Percentiles rank a stretch among this genome's conserved stretches.
These are phyloP conservation scores for Buteo buteo DNA, from an alignment of 2,113 vertebrate species.

Conservation along the genomic window DNA sequence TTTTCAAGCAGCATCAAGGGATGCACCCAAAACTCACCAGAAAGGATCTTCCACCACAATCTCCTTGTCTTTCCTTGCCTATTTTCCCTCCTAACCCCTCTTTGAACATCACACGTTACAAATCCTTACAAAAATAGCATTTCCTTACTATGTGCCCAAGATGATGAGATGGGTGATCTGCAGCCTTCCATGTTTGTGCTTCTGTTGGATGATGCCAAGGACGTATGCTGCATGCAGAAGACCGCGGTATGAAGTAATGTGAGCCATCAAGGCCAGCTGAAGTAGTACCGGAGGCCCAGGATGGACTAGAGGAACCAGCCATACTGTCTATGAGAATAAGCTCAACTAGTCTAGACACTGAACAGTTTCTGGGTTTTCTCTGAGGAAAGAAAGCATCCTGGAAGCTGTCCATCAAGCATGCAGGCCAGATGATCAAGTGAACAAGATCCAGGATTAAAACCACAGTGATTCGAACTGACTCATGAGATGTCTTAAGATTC, in stretches of 20 bases:
- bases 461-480: neutral
- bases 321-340: neutral
- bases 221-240: neutral
- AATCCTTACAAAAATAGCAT: neutral
- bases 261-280: neutral
- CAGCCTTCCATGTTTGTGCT: neutral
- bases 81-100: neutral
- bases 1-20: neutral
- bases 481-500: neutral
- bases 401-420: neutral
- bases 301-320: neutral
- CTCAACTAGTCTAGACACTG: neutral
- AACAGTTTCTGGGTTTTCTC: neutral
- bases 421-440: neutral
- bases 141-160: neutral
- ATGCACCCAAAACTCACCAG: neutral
- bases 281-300: neutral
- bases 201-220: neutral
- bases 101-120: neutral
- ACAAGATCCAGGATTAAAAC: neutral
- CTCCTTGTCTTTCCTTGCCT: neutral
- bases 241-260: accelerated
- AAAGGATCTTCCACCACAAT: neutral
- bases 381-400: neutral
- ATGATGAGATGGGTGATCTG: neutral